Conservation (phyloP, 2,113 vertebrate genomes). For the Saguinus imperator region DNA sequence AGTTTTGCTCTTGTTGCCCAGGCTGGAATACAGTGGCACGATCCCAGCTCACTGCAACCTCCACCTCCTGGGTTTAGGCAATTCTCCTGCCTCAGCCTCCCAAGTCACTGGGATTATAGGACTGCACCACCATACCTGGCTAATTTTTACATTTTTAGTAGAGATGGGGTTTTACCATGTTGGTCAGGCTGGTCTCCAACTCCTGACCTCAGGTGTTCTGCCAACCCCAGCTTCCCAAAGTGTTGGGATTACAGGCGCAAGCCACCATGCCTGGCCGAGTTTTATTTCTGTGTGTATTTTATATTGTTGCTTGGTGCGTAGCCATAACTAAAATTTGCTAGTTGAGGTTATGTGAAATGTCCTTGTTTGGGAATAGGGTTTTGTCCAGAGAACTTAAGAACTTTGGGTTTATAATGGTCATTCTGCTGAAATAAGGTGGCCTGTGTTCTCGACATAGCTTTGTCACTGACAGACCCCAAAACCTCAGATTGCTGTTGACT, state of each 20-base stretch:
- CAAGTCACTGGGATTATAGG: too few species aligned
- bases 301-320: constrained; percentile 4
- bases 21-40: too few species aligned
- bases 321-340: background rate
- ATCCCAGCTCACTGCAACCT: too few species aligned
- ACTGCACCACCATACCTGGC: too few species aligned
- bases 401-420: background rate
- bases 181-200: too few species aligned
- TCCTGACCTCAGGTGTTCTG: too few species aligned
- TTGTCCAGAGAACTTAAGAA: background rate
- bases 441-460: background rate
- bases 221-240: too few species aligned
- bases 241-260: too few species aligned
- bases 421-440: background rate
- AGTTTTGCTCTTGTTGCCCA: background rate
- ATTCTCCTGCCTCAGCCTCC: too few species aligned
- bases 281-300: constrained; percentile 32
- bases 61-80: too few species aligned
- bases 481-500: background rate
- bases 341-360: constrained; percentile 3
- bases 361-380: background rate
- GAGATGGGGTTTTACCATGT: too few species aligned
- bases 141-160: too few species aligned
- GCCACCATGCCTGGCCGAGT: background rate
- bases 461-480: background rate